phyloP scores from a whole-genome alignment of 2,888 invertebrate species.

The Apotomis capreana region DNA sequence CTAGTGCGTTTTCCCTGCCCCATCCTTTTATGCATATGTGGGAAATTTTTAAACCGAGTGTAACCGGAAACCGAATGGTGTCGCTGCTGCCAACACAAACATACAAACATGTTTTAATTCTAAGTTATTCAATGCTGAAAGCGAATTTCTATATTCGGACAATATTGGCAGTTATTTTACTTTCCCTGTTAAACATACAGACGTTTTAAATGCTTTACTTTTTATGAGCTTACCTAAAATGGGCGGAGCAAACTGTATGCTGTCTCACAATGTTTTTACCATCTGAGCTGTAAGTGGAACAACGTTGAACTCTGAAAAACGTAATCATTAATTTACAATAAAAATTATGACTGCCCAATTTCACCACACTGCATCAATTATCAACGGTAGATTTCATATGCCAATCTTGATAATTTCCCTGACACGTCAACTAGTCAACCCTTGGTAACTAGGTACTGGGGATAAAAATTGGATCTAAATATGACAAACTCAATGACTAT shows the following conservation, averaged over 20 bases:
- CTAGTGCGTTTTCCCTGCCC: no score
- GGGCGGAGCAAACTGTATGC: conserved; percentile 6
- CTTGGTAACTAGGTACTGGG: no score
- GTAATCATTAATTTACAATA: no score
- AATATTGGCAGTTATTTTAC: conserved; percentile 26
- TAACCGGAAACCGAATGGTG: conserved; percentile 6
- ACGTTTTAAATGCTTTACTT: conserved; percentile 16
- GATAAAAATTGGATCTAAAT: no score
- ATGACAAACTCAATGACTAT: no score
- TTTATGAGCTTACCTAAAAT: conserved; percentile 24
- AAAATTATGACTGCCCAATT: no score
- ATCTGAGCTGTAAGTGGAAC: conserved; percentile 8
- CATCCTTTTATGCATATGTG: no score
- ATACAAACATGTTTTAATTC: conserved; percentile 19
- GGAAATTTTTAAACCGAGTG: conserved; percentile 18
- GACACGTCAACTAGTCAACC: no score
- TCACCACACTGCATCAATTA: no score
- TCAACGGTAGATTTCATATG: no score
- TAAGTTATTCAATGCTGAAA: conserved; percentile 37
- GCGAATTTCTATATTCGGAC: conserved; percentile 18
- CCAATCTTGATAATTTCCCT: no score
- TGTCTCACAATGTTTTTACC: not conserved
- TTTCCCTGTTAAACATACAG: conserved; percentile 20
- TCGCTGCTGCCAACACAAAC: conserved; percentile 4
- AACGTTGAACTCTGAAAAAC: not conserved